Base-by-base conservation (phyloP, 2,113 vertebrate species). In the Ictidomys tridecemlineatus region DNA sequence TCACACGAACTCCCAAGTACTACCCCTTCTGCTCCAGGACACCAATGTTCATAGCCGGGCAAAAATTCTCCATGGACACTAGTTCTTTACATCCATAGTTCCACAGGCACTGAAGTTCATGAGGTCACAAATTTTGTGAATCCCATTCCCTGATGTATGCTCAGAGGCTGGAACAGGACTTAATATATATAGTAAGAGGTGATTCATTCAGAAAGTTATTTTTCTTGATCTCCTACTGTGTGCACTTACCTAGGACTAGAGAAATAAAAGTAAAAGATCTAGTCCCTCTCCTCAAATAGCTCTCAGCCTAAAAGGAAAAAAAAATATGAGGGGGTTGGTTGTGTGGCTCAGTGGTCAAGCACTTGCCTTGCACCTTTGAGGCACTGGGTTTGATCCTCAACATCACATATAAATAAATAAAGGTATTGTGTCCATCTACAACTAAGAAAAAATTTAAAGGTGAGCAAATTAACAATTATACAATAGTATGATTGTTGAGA, bases 191-290 rank as follows among this genome's bases (percentile, higher is more conserved):
- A 34, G 30, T 17, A 67, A 18, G 56, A 89, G 34, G 12, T 8
- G 69, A 88, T 28, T 69, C n/a, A 72, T 91, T 70, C 9, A 37
- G 24, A 39, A 79, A 4, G 48, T 90, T 78, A 4, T 78, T 93
- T 96, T 76, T 80, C 61, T 88, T 92, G 16, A 72, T 30, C 10
- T 89, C 61, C 73, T 92, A 32, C 86, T 86, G 5, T 82, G 24
- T 67, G 24, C 48, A 74, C 16, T 84, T 18, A 26, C 16, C 70
- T 58, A 72, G 17, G 51, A n/a, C 26, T 88, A 14, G 37, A 67
- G 37, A 85, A 51, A 48, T 18, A 86, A 34, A 91, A 48, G 18
- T 70, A 34, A 91, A 86, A 74, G 37, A 91, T 72, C 92, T 48
- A 84, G 67, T 45, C 1, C 5, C 22, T 69, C 39, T 70, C 28